Percentiles rank a stretch among this genome's conserved stretches.
These are phyloP conservation scores for Sciurus niger DNA, from an alignment of 2,113 vertebrate species.

Conservation along the genomic window DNA sequence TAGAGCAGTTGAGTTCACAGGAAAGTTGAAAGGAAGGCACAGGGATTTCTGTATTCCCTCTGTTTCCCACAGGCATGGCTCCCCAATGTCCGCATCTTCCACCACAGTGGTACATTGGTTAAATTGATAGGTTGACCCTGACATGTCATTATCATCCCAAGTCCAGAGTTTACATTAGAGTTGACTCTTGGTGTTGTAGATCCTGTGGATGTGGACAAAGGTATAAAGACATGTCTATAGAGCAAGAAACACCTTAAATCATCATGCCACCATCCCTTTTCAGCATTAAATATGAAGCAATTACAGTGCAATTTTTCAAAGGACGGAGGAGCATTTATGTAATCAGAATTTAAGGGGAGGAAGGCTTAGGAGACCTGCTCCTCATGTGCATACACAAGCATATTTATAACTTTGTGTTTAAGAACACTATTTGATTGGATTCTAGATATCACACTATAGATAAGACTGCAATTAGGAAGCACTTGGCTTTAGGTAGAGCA, in stretches of 20 bases:
- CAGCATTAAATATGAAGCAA: background rate
- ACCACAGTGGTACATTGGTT: fast-evolving
- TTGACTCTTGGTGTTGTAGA: background rate
- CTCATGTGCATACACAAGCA: background rate
- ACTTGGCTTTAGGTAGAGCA: background rate
- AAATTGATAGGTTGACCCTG: background rate
- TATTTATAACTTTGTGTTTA: background rate
- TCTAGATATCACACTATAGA: background rate
- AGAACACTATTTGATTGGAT: background rate
- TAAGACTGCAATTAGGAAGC: background rate
- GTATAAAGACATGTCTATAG: background rate
- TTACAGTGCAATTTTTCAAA: background rate
- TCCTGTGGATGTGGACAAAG: background rate
- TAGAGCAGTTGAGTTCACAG: background rate
- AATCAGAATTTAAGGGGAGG: background rate
- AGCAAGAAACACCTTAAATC: background rate
- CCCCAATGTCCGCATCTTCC: fast-evolving
- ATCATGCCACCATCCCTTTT: background rate
- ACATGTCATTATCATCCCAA: background rate
- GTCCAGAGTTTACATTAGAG: background rate
- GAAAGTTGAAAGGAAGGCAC: background rate
- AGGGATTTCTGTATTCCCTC: background rate
- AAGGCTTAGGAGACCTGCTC: background rate
- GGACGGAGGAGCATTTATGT: background rate
- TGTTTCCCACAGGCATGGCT: background rate